phyloP scores from a whole-genome alignment of 2,888 invertebrate genomes.

The Rotaria socialis region DNA sequence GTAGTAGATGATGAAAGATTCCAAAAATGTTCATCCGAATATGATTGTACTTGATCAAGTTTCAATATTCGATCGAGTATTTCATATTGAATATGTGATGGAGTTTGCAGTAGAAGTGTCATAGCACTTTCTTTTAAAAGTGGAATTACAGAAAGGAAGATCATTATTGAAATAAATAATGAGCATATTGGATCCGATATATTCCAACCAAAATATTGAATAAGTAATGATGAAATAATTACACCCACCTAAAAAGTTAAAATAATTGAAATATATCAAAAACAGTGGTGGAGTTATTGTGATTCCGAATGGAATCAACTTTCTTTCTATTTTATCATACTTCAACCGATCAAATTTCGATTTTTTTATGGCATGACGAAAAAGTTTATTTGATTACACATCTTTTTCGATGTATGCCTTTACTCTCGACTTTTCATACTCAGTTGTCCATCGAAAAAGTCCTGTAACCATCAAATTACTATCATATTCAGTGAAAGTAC shows the following conservation, averaged over 20 bases:
- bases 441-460: too few relatives aligned
- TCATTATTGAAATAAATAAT: conserved; percentile 63
- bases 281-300: too few relatives aligned
- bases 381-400: too few relatives aligned
- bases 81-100: conserved; percentile 24
- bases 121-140: conserved; percentile 42
- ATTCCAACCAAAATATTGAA: conserved; percentile 64
- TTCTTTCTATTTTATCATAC: too few relatives aligned
- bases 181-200: conserved; percentile 66
- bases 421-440: too few relatives aligned
- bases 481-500: too few relatives aligned
- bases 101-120: conserved; percentile 39
- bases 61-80: conserved; percentile 31
- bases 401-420: too few relatives aligned
- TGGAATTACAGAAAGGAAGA: conserved; percentile 63
- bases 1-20: conserved; percentile 36
- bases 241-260: conserved; percentile 56
- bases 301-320: too few relatives aligned
- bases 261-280: not conserved
- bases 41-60: conserved; percentile 41
- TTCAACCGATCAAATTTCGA: too few relatives aligned
- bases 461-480: too few relatives aligned
- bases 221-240: conserved; percentile 63
- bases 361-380: too few relatives aligned
- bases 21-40: conserved; percentile 46